phyloP scores from a whole-genome alignment of 2,113 vertebrate genomes.

The Mellivora capensis region DNA sequence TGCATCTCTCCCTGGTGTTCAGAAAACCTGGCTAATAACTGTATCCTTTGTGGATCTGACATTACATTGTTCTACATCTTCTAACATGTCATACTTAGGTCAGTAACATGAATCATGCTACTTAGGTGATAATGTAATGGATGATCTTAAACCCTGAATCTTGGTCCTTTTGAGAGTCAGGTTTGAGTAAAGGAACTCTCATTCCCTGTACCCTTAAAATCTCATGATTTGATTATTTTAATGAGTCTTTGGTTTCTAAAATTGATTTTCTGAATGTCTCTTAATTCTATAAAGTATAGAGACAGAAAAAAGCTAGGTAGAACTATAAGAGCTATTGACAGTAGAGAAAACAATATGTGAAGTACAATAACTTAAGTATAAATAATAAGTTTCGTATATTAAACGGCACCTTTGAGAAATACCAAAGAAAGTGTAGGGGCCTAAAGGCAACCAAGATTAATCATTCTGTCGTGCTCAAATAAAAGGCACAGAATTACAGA shows the following conservation, averaged over 20 bases:
- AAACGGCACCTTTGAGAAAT: neutral
- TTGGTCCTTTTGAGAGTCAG: neutral
- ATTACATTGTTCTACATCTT: neutral
- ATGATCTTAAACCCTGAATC: neutral
- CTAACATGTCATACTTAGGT: neutral
- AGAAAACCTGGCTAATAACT: neutral
- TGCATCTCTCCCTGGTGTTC: neutral
- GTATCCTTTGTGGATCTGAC: neutral
- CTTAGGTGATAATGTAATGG: neutral
- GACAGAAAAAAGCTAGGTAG: neutral
- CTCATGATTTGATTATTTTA: neutral
- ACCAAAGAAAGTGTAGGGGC: neutral
- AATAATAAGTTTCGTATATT: neutral
- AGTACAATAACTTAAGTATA: neutral
- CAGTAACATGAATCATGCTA: neutral
- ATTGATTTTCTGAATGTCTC: neutral
- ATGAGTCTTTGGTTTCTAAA: conserved; percentile 6
- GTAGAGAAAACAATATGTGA: neutral
- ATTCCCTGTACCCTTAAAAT: neutral
- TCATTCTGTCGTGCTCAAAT: neutral
- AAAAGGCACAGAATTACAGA: neutral
- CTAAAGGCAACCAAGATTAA: neutral
- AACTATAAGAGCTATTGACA: neutral
- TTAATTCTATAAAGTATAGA: neutral
- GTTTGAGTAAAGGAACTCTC: neutral